Evolutionary conservation across 2,113 vertebrate species (phyloP).

Genomic region (Ia io): DNA sequence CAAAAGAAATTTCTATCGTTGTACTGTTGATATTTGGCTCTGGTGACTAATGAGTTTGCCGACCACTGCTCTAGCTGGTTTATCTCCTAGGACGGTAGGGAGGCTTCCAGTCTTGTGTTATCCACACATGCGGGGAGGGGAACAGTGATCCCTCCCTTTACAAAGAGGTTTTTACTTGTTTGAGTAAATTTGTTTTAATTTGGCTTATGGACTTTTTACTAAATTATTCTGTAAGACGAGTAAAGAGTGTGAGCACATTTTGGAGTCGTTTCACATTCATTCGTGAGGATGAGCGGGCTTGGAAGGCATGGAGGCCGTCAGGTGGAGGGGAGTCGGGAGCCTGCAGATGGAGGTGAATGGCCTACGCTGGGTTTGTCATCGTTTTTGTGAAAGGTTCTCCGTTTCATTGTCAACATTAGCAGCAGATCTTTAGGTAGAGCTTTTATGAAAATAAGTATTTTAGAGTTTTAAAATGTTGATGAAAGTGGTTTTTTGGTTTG

Average conservation of each 20-base stretch:
- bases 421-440: not conserved
- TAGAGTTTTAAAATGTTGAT: not conserved
- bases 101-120: not conserved
- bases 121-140: not conserved
- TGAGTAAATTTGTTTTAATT: slow-evolving; percentile 16
- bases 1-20: too few species aligned
- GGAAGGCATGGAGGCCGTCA: not conserved
- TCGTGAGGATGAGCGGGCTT: too few species aligned
- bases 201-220: not conserved
- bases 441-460: not conserved
- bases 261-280: not conserved
- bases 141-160: not conserved
- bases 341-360: not conserved
- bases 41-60: too few species aligned
- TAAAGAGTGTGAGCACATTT: not conserved
- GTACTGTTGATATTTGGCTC: too few species aligned
- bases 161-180: not conserved
- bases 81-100: not conserved
- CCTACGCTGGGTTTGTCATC: not conserved
- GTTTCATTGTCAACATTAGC: not conserved
- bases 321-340: too few species aligned
- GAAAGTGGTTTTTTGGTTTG: not conserved
- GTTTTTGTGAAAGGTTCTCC: not conserved
- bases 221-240: not conserved
- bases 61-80: not conserved